Base-by-base conservation (phyloP, 2,888 invertebrate genomes). In the Phania funesta region DNA sequence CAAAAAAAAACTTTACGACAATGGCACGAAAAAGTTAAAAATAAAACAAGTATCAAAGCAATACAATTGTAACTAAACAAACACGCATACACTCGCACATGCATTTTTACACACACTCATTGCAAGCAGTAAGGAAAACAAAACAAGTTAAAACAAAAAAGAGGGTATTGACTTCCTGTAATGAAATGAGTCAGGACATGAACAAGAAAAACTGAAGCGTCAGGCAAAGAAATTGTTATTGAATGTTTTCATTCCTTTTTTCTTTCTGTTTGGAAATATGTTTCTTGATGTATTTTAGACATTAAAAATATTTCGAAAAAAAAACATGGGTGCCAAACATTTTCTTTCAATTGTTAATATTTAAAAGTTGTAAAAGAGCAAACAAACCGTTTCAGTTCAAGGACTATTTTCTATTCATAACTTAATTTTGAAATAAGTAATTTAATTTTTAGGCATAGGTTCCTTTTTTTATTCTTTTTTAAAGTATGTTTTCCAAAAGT, bases 161-260 rank as follows among this genome's bases (percentile, higher is more conserved):
- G 68, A 77, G 81, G 81, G 77, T 77, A 74, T 78, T 82, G 77
- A 82, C 81, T 77, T 82, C 77, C 77, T 70, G 73, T 44, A 70
- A 68, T 78, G 74, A 78, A 71, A 77, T 70, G 77, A 64, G 67
- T 56, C 77, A 77, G 77, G 68, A 78, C 74, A 78, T 77, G 81
- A 64, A 62, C 73, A 67, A 67, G 44, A 26, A 75, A 60, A 74
- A 32, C 58, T 50, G 62, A 24, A 75, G 48, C 64, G 60, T 80
- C 80, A 75, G 70, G 54, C 65, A 70, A 77, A 64, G 48, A 67
- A 65, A 67, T 38, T 67, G 65, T 38, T 65, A 67, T 48, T 58
- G 46, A 41, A 38, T 11, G 11, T 56, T 35, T 41, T 38, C 22
- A 20, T 41, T 41, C 2, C 16, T 5, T 56, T 56, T 54, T 46